Conservation (phyloP, 2,113 vertebrate species). For the Bubalus kerabau region DNA sequence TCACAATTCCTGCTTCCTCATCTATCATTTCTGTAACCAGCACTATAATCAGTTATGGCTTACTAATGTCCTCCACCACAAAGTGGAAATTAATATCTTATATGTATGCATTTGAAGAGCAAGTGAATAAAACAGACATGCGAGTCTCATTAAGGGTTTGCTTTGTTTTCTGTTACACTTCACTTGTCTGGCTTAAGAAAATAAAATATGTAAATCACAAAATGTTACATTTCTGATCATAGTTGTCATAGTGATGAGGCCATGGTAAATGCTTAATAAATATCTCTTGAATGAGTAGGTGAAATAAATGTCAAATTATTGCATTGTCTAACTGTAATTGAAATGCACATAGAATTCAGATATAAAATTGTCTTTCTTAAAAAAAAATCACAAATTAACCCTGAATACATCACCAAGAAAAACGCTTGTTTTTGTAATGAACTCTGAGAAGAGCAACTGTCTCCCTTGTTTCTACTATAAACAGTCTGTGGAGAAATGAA, state of each 20-base stretch:
- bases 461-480: neutral
- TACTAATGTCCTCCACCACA: neutral
- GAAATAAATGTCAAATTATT: neutral
- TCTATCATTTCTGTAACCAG: constrained; percentile 25
- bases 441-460: neutral
- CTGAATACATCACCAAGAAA: neutral
- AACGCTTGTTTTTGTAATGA: neutral
- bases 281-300: neutral
- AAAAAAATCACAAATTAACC: neutral
- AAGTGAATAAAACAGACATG: neutral
- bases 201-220: neutral
- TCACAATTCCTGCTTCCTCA: neutral
- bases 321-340: neutral
- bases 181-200: neutral
- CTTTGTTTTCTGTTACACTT: neutral
- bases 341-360: neutral
- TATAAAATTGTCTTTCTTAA: neutral
- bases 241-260: neutral
- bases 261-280: neutral
- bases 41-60: constrained; percentile 22
- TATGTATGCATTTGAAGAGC: neutral
- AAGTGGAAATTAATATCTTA: constrained; percentile 43
- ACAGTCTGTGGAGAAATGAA: neutral
- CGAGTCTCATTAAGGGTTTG: neutral
- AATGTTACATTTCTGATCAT: neutral